Conservation (phyloP, 2,113 vertebrate species). For the Grantiella picta region DNA sequence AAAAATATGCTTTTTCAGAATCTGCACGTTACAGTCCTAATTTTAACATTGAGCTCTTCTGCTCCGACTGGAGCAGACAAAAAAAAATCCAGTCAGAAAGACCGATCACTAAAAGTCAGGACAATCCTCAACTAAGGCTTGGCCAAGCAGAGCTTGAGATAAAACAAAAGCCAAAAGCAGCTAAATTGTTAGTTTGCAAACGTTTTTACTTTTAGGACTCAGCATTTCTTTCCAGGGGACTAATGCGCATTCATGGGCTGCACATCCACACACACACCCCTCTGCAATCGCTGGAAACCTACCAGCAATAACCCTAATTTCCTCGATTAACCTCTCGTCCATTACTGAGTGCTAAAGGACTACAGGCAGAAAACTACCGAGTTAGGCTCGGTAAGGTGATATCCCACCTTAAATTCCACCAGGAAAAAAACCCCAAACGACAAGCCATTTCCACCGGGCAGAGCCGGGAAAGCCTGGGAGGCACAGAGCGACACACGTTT, state of each 20-base stretch:
- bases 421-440: neutral
- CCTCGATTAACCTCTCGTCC: neutral
- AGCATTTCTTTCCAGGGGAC: neutral
- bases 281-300: neutral
- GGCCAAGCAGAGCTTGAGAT: neutral
- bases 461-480: neutral
- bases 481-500: neutral
- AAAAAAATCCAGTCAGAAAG: neutral
- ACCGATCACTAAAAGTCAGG: neutral
- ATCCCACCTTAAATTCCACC: neutral
- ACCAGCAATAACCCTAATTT: neutral
- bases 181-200: neutral
- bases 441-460: neutral
- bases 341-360: neutral
- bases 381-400: neutral
- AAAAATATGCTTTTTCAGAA: neutral
- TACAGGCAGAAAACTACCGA: neutral
- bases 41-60: neutral
- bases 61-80: neutral
- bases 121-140: neutral
- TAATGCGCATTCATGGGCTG: accelerated
- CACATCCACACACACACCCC: neutral
- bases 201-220: neutral
- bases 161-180: neutral
- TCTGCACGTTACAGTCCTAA: neutral